Evolutionary conservation across 2,113 vertebrate species (phyloP).

Genomic region (Edolisoma coerulescens): DNA sequence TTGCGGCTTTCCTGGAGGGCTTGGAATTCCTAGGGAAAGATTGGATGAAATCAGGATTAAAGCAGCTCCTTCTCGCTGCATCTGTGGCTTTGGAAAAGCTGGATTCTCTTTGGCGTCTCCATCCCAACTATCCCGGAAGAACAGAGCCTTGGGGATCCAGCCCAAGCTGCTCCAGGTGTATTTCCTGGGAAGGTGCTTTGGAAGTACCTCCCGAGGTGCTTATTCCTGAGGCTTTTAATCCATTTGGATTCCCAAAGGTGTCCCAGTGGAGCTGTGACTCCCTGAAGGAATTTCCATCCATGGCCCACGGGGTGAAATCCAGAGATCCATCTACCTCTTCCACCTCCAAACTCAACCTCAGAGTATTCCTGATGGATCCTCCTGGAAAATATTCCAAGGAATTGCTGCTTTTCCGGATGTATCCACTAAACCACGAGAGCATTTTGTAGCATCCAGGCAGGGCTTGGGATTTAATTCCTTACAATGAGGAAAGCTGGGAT

Average conservation of each 20-base stretch:
- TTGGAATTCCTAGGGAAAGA: neutral
- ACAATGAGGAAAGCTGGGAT: neutral
- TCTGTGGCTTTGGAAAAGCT: neutral
- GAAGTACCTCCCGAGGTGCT: neutral
- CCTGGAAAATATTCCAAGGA: neutral
- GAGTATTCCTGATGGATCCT: neutral
- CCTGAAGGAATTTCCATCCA: neutral
- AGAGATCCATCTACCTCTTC: neutral
- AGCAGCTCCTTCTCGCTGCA: neutral
- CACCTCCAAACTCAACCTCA: neutral
- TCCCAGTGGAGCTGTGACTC: neutral
- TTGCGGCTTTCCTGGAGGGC: neutral
- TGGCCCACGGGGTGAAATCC: neutral
- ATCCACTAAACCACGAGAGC: neutral
- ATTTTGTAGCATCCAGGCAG: neutral
- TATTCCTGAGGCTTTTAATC: fast-evolving
- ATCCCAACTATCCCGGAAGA: neutral
- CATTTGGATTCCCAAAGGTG: no score
- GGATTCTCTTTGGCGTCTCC: neutral
- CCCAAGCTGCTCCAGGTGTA: neutral
- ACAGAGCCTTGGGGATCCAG: neutral
- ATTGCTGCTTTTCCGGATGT: fast-evolving
- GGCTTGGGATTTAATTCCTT: neutral
- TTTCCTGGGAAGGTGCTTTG: neutral
- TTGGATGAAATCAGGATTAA: neutral